These are phyloP conservation scores for Anagyrus pseudococci DNA, from an alignment of 2,888 invertebrate species.

Conservation along the genomic window DNA sequence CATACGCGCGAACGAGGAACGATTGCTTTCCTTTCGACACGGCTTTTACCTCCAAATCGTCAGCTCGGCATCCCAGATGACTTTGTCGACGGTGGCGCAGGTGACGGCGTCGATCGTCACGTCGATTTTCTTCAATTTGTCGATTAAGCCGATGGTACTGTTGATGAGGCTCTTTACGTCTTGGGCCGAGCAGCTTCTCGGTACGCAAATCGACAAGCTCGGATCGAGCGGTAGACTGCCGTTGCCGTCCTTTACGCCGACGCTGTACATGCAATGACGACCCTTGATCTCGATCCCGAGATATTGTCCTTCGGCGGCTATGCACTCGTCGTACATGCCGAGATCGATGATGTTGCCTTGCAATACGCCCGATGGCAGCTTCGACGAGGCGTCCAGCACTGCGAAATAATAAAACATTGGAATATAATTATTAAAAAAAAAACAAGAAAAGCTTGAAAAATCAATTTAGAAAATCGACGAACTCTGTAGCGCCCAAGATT, in stretches of 20 bases:
- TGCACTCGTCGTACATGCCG: conserved; percentile 63
- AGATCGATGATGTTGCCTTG: conserved; percentile 60
- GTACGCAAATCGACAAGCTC: conserved; percentile 60
- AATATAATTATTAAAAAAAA: too few relatives aligned
- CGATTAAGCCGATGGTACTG: too few relatives aligned
- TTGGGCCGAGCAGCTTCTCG: conserved; percentile 56
- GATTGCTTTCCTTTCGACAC: too few relatives aligned
- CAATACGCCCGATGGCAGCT: conserved; percentile 61
- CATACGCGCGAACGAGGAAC: too few relatives aligned
- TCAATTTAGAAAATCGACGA: too few relatives aligned
- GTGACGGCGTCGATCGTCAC: background rate
- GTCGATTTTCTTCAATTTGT: background rate
- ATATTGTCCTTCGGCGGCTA: conserved; percentile 41
- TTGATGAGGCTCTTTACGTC: conserved; percentile 44
- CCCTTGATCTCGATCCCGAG: conserved; percentile 53
- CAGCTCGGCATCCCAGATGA: conserved; percentile 36
- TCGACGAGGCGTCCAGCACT: conserved; percentile 65
- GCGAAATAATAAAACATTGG: conserved; percentile 31
- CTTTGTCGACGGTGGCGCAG: conserved; percentile 24
- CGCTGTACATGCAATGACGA: conserved; percentile 57
- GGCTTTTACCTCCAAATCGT: too few relatives aligned
- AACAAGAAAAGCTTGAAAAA: too few relatives aligned
- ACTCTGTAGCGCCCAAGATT: too few relatives aligned
- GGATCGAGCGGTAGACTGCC: conserved; percentile 46
- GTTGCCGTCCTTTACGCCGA: conserved; percentile 44